Conservation (phyloP, 1,140 invertebrate species). For the Eciton burchellii region DNA sequence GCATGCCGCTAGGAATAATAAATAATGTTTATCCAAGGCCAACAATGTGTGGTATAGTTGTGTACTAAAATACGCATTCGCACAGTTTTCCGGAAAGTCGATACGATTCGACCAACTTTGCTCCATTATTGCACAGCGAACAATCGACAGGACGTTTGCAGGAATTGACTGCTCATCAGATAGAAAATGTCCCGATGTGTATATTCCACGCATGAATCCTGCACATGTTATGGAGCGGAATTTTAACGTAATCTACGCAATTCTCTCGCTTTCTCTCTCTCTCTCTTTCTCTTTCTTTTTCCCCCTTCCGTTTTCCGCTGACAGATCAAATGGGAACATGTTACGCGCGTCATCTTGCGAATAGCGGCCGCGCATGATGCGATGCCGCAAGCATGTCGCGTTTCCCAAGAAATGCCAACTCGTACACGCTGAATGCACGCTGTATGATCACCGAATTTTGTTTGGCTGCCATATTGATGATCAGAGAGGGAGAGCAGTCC, state of each 20-base stretch:
- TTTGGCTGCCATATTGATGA: neutral
- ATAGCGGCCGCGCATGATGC: constrained; percentile 24
- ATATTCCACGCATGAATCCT: constrained; percentile 24
- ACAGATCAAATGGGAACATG: constrained; percentile 9
- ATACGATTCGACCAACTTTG: constrained; percentile 56
- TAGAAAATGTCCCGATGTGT: constrained; percentile 33
- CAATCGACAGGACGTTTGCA: constrained; percentile 32
- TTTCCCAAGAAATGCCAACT: constrained; percentile 27
- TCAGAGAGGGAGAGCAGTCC: neutral
- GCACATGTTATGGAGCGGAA: constrained; percentile 22
- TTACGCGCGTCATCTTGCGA: constrained; percentile 11
- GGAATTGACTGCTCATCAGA: constrained; percentile 61
- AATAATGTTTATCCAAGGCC: constrained; percentile 48
- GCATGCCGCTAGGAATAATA: constrained; percentile 30
- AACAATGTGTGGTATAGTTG: constrained; percentile 37
- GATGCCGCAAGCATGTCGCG: constrained; percentile 11
- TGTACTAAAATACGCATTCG: constrained; percentile 48
- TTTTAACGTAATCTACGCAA: constrained; percentile 43
- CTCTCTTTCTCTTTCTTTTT: neutral
- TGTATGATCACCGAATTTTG: constrained; percentile 45
- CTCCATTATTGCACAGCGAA: constrained; percentile 31
- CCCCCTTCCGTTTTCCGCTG: neutral
- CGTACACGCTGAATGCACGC: neutral
- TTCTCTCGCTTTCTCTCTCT: neutral
- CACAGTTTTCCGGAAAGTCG: constrained; percentile 46